These are phyloP conservation scores for Halcyon malimbica DNA, from an alignment of 2,113 vertebrate genomes.

Conservation along the genomic window DNA sequence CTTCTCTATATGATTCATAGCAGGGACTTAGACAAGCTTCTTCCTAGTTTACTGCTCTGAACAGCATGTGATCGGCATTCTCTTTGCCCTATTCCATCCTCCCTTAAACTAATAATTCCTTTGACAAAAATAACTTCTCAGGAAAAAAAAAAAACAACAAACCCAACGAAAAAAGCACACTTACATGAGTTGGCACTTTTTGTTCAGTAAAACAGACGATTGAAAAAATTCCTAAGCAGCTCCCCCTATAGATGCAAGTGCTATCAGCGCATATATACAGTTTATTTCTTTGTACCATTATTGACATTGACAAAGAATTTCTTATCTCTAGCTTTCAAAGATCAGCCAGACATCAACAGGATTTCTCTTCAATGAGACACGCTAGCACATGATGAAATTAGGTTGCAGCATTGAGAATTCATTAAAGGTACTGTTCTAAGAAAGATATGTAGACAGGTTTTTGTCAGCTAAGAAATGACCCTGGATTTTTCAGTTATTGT, in stretches of 20 bases:
- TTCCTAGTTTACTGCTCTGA: neutral
- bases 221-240: neutral
- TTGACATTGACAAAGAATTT: constrained; percentile 21
- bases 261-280: neutral
- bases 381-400: neutral
- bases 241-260: neutral
- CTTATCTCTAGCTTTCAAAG: constrained; percentile 52
- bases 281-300: neutral
- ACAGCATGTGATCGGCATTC: neutral
- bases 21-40: neutral
- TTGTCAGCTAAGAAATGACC: neutral
- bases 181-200: neutral
- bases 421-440: constrained; percentile 11
- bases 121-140: neutral
- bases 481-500: neutral
- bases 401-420: neutral
- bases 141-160: neutral
- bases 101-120: neutral
- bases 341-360: constrained; percentile 34
- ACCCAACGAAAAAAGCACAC: too few species aligned
- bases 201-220: neutral
- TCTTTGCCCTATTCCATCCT: neutral
- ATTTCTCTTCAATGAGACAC: neutral
- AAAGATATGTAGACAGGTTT: neutral
- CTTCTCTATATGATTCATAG: neutral